phyloP scores from a whole-genome alignment of 2,797 vertebrate genomes.

The Erethizon dorsatum region DNA sequence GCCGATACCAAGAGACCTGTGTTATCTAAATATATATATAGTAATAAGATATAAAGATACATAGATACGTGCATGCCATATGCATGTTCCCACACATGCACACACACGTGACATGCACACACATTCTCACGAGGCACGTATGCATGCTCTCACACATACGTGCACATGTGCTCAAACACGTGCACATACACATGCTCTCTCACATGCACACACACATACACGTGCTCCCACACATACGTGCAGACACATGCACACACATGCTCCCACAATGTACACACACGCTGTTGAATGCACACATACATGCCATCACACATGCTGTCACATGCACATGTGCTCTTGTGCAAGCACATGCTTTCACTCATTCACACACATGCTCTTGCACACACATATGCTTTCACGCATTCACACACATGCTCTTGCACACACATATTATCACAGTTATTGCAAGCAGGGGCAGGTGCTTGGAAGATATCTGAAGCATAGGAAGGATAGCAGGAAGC shows the following conservation, averaged over 20 bases:
- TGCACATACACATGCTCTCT: neutral
- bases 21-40: neutral
- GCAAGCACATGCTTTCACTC: too few relatives aligned
- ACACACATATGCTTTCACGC: too few relatives aligned
- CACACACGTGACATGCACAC: neutral
- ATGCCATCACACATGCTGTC: too few relatives aligned
- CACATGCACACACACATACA: too few relatives aligned
- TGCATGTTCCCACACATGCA: neutral
- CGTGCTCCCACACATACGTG: too few relatives aligned
- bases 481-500: neutral
- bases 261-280: too few relatives aligned
- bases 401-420: too few relatives aligned
- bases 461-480: neutral
- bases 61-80: neutral
- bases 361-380: too few relatives aligned
- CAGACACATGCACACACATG: too few relatives aligned
- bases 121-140: neutral
- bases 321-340: too few relatives aligned
- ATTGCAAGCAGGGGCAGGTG: neutral
- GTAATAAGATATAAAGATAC: neutral
- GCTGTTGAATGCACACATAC: too few relatives aligned
- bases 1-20: neutral
- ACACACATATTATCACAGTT: too few relatives aligned
- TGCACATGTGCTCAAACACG: neutral
- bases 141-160: neutral